Conservation (phyloP, 1,140 invertebrate genomes). For the Ptiloglossa arizonensis region DNA sequence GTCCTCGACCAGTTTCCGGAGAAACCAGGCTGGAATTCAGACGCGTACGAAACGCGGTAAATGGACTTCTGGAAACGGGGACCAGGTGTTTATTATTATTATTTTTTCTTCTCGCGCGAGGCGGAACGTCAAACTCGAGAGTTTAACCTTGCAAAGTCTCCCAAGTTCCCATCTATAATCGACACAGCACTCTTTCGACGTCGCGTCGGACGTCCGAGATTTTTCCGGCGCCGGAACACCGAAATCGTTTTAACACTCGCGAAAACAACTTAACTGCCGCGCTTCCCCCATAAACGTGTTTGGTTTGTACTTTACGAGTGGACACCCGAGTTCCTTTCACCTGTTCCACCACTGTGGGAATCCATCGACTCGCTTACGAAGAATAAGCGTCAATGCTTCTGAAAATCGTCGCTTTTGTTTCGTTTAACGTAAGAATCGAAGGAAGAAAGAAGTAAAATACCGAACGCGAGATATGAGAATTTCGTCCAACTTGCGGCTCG, state of each 20-base stretch:
- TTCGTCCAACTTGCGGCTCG: too few relatives aligned
- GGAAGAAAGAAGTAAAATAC: too few relatives aligned
- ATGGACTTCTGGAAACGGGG: background rate
- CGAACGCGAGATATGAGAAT: too few relatives aligned
- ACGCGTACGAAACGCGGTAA: constrained; percentile 9
- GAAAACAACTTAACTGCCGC: constrained; percentile 15
- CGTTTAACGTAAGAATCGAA: too few relatives aligned
- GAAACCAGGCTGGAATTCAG: background rate
- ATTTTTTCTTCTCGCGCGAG: constrained; percentile 11
- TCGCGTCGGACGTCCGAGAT: constrained; percentile 5
- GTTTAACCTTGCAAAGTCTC: background rate
- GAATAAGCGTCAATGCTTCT: background rate
- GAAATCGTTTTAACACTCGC: constrained; percentile 37
- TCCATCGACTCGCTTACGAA: too few relatives aligned
- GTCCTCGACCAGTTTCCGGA: constrained; percentile 3
- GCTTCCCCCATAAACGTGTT: constrained; percentile 17
- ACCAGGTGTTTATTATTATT: background rate
- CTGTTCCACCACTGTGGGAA: background rate
- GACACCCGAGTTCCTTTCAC: constrained; percentile 19
- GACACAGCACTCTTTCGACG: background rate
- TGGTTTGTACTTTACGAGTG: constrained; percentile 6
- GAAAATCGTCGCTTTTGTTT: too few relatives aligned
- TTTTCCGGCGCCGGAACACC: constrained; percentile 25
- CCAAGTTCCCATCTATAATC: constrained; percentile 3
- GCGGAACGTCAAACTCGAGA: background rate